Evolutionary conservation across 2,113 vertebrate species (phyloP).

Genomic region (Tiliqua scincoides): DNA sequence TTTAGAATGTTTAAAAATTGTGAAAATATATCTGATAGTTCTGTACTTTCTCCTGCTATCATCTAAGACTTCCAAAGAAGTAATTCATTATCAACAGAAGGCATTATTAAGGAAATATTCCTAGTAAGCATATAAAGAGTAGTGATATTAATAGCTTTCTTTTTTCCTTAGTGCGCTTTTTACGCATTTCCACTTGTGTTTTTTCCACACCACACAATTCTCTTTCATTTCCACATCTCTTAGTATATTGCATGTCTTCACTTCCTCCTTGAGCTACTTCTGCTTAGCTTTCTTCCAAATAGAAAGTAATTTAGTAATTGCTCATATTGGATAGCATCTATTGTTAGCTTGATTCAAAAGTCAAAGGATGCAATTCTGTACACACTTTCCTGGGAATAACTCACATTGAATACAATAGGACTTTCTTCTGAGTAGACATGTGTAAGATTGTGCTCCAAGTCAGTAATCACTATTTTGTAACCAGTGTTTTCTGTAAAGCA

Average conservation of each 20-base stretch:
- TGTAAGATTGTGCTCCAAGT: background rate
- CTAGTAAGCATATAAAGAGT: background rate
- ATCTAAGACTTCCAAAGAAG: background rate
- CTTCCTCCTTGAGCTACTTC: background rate
- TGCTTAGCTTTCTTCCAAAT: background rate
- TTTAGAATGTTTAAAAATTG: background rate
- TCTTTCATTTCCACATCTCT: constrained; percentile 6
- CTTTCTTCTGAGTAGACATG: no score
- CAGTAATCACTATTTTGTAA: background rate
- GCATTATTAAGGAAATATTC: background rate
- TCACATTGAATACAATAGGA: no score
- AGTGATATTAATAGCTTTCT: background rate
- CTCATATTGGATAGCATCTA: background rate
- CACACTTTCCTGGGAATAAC: no score
- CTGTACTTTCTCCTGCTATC: background rate
- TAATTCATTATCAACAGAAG: background rate
- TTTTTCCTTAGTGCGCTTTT: background rate
- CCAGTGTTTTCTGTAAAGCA: background rate
- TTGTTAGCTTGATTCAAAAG: background rate
- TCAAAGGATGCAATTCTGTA: no score
- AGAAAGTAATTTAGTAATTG: background rate
- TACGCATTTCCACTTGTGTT: background rate
- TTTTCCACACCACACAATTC: background rate
- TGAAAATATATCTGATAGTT: no score
- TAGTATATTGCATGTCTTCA: background rate